Conservation (phyloP, 1,140 invertebrate species). For the Anastrepha obliqua region DNA sequence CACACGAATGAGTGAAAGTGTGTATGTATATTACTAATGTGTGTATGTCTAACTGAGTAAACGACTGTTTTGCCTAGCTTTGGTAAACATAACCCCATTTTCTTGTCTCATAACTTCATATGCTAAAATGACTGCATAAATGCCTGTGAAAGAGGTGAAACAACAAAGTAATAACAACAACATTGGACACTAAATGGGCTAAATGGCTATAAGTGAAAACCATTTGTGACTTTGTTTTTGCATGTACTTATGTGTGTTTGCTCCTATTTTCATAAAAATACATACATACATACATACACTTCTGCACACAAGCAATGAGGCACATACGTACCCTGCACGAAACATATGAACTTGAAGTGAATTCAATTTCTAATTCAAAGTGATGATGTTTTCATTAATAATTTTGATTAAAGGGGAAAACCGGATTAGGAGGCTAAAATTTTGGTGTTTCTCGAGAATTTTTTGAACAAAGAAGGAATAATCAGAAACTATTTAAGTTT, state of each 20-base stretch:
- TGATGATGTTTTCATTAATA: too few relatives aligned
- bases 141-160: conserved; percentile 12
- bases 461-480: too few relatives aligned
- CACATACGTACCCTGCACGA: background rate
- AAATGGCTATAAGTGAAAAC: conserved; percentile 9
- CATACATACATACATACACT: too few relatives aligned
- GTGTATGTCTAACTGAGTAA: background rate
- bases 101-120: conserved; percentile 33
- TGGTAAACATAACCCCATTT: conserved; percentile 29
- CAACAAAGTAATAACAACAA: background rate
- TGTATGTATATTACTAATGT: background rate
- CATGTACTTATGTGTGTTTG: background rate
- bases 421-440: too few relatives aligned
- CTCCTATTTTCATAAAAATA: background rate
- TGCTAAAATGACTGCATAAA: conserved; percentile 1
- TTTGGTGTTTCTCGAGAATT: too few relatives aligned
- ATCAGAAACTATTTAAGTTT: too few relatives aligned
- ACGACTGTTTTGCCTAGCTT: background rate
- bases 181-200: background rate
- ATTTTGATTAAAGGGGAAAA: too few relatives aligned
- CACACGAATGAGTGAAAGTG: background rate
- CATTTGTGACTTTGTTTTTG: background rate
- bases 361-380: too few relatives aligned
- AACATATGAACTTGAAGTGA: background rate
- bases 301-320: too few relatives aligned